Base-by-base conservation (phyloP, 2,797 vertebrate species). In the Okamejei kenojei region DNA sequence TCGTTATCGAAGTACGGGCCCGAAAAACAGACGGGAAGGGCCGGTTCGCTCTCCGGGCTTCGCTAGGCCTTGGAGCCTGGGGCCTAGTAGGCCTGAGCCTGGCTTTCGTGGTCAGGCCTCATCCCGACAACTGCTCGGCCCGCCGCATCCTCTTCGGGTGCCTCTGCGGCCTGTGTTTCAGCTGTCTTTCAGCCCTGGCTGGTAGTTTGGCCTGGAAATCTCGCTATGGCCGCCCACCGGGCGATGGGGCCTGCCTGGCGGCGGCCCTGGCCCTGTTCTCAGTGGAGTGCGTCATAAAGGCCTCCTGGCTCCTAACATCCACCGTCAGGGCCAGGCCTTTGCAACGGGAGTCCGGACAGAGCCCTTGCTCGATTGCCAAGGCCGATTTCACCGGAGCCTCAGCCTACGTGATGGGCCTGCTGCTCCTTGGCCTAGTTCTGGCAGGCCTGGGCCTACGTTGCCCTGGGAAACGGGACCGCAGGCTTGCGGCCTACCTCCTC, bases 341-440 rank as follows among this genome's bases (percentile, higher is more conserved):
- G 54, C n/a, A 71, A 11, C 68, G 23, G 21, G 81, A 80, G 7
- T 21, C 29, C n/a, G 26, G 15, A 15, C 79, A 35, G 11, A 71
- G 80, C 79, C 93, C 93, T 26, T 94, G 94, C 93, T 77, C 78
- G 26, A 93, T 93, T 6, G 93, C 78, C 78, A 94, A 94, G 45
- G 81, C 93, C 38, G 94, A 94, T 71, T 94, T 94, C 93, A 94
- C 94, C 63, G 93, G 91, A 0, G 86, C 94, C 23, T 93, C 93
- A 38, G 93, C 94, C 73, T 94, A 94, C 32, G 94, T 94, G 15
- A 94, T 94, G 94, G 93, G 93, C 38, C 94, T 94, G 29, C 93
- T 94, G 9, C 6, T 93, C 8, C 90, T 91, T 21, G 93, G 93
- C 9, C 38, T 94, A 17, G 19, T 93, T 8, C 93, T 94, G 61